These are phyloP conservation scores for Euclidia mi DNA, from an alignment of 2,888 invertebrate genomes.

Conservation along the genomic window DNA sequence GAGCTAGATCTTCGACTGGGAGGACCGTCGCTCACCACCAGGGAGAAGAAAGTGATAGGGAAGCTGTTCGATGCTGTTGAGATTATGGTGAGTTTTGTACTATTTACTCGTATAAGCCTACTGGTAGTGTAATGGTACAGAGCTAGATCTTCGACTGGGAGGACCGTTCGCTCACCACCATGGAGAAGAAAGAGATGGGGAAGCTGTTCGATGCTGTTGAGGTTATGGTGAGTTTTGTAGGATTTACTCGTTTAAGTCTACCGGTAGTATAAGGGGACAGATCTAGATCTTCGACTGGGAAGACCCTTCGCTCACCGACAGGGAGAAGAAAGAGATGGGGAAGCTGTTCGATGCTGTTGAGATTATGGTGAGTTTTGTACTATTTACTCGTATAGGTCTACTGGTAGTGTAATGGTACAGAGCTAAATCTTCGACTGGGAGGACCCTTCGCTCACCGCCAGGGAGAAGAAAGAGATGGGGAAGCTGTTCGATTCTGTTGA, in stretches of 20 bases:
- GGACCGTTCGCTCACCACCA: slow-evolving; percentile 58
- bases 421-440: slow-evolving; percentile 71
- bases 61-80: slow-evolving; percentile 79
- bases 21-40: slow-evolving; percentile 61
- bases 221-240: slow-evolving; percentile 72
- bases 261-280: too few species aligned
- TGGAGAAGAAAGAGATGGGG: slow-evolving; percentile 75
- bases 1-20: slow-evolving; percentile 70
- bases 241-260: too few species aligned
- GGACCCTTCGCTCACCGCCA: slow-evolving; percentile 57
- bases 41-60: slow-evolving; percentile 75
- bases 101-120: too few species aligned
- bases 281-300: slow-evolving; percentile 71
- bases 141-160: slow-evolving; percentile 71
- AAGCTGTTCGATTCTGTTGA: slow-evolving; percentile 79
- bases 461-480: slow-evolving; percentile 75
- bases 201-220: slow-evolving; percentile 79
- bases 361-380: slow-evolving; percentile 72
- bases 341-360: slow-evolving; percentile 79
- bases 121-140: too few species aligned
- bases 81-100: slow-evolving; percentile 72
- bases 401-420: too few species aligned
- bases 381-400: too few species aligned
- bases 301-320: slow-evolving; percentile 58
- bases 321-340: slow-evolving; percentile 75